phyloP scores from a whole-genome alignment of 2,888 invertebrate species.

The Chymomyza amoena region DNA sequence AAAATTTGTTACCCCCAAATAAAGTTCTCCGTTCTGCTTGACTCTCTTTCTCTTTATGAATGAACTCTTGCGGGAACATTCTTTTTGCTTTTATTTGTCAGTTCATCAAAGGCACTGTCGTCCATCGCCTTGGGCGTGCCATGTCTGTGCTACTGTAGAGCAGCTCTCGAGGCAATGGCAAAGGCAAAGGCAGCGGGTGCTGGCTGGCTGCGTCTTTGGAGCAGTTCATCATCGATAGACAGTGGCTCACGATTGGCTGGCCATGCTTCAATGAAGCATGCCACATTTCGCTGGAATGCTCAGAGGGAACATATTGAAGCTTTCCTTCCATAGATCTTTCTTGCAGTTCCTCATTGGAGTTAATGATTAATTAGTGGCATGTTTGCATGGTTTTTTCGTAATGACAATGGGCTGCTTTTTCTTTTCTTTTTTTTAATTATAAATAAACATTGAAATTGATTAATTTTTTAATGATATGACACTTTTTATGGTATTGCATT shows the following conservation, averaged over 20 bases:
- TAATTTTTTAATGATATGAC: background rate
- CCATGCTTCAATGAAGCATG: constrained; percentile 66
- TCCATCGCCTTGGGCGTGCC: background rate
- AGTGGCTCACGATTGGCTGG: constrained; percentile 43
- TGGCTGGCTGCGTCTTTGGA: constrained; percentile 27
- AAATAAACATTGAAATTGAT: constrained; percentile 3
- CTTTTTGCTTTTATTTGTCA: background rate
- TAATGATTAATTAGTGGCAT: constrained; percentile 40
- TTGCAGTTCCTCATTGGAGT: constrained; percentile 14
- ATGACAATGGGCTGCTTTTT: constrained; percentile 12
- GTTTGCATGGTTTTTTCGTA: constrained; percentile 27
- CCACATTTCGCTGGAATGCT: constrained; percentile 65
- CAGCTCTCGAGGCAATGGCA: constrained; percentile 10
- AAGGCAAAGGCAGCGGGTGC: background rate
- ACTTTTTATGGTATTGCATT: background rate
- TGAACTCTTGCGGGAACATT: background rate
- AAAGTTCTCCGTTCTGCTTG: background rate
- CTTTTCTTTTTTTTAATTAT: constrained; percentile 7
- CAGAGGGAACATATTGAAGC: constrained; percentile 51
- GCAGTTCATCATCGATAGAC: constrained; percentile 54
- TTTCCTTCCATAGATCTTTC: constrained; percentile 24
- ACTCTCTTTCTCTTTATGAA: background rate
- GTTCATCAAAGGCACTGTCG: constrained; percentile 53
- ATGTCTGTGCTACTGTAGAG: constrained; percentile 28
- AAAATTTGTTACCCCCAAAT: background rate